phyloP scores from a whole-genome alignment of 2,113 vertebrate genomes.

The Heterochromis multidens region DNA sequence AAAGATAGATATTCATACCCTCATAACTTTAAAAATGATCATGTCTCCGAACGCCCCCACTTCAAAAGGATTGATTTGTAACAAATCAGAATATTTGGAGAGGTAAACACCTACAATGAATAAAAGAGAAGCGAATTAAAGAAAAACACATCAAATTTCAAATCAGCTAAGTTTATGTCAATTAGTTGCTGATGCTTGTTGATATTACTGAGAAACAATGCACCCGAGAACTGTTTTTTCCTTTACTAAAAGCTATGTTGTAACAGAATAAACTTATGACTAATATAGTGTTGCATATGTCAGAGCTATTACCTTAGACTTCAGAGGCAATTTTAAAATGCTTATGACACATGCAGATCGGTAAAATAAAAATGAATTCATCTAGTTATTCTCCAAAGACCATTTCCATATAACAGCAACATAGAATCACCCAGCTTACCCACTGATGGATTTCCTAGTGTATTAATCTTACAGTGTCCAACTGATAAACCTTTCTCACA shows the following conservation, averaged over 20 bases:
- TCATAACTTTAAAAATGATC: slow-evolving; percentile 95
- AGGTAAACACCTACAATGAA: slow-evolving; percentile 84
- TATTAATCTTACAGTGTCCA: slow-evolving; percentile 87
- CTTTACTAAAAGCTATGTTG: neutral
- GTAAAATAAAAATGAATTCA: neutral
- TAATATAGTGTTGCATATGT: neutral
- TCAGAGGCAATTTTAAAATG: neutral
- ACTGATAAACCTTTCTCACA: slow-evolving; percentile 93
- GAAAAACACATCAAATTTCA: neutral
- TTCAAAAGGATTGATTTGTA: slow-evolving; percentile 93
- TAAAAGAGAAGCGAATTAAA: neutral
- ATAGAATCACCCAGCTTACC: slow-evolving; percentile 72
- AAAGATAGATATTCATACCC: slow-evolving; percentile 74
- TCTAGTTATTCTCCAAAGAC: neutral
- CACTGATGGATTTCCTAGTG: slow-evolving; percentile 86
- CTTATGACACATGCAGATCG: neutral
- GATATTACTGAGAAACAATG: neutral
- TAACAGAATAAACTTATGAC: neutral
- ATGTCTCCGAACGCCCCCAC: slow-evolving; percentile 84
- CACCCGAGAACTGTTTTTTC: neutral
- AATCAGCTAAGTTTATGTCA: neutral
- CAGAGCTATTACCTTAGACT: neutral
- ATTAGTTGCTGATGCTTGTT: neutral
- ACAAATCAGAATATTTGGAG: slow-evolving; percentile 90
- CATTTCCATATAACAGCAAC: neutral